phyloP scores from a whole-genome alignment of 2,113 vertebrate genomes.

The Phainopepla nitens region DNA sequence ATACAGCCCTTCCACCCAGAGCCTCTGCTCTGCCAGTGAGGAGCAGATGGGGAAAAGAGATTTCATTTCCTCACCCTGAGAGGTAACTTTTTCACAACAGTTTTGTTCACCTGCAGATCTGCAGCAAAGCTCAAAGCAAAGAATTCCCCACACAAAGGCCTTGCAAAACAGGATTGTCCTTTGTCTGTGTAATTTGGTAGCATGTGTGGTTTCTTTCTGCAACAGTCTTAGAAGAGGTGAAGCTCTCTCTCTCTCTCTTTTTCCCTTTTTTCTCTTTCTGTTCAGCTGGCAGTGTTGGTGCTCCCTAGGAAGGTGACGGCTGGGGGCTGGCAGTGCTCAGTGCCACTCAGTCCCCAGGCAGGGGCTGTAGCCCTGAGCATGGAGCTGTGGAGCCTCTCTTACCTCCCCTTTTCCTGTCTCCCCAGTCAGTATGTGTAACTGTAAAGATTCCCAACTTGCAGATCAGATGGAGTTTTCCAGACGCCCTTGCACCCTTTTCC shows the following conservation, averaged over 20 bases:
- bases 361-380: background rate
- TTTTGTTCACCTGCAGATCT: background rate
- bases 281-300: background rate
- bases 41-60: background rate
- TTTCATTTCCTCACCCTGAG: background rate
- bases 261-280: background rate
- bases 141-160: background rate
- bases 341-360: background rate
- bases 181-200: background rate
- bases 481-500: background rate
- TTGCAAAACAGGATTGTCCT: background rate
- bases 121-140: background rate
- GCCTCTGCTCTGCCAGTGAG: background rate
- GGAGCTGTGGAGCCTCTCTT: background rate
- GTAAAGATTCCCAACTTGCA: background rate
- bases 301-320: background rate
- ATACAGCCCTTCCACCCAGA: background rate
- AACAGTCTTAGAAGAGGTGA: background rate
- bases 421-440: background rate
- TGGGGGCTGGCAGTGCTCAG: background rate
- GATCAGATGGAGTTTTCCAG: background rate
- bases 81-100: background rate
- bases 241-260: background rate
- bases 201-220: background rate
- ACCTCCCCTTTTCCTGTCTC: background rate